A percentile compares a stretch with the other conserved stretches of the same genome.
These are phyloP conservation scores for Anagrus nilaparvatae DNA, from an alignment of 1,140 invertebrate genomes.

Conservation along the genomic window DNA sequence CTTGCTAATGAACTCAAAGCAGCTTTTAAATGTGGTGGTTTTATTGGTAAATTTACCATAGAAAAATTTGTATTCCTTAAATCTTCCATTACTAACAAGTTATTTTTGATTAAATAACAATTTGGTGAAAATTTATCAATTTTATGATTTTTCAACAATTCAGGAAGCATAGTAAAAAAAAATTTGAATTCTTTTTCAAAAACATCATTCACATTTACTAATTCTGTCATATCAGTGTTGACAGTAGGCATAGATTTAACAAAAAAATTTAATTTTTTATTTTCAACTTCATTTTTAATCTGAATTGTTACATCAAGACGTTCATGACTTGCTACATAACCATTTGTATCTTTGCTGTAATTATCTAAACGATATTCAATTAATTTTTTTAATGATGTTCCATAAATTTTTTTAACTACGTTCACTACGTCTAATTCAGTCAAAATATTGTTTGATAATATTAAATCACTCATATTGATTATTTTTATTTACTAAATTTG, in stretches of 20 bases:
- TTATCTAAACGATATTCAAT: too few species aligned
- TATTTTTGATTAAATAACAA: constrained; percentile 35
- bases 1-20: constrained; percentile 42
- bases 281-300: too few species aligned
- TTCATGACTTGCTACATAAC: too few species aligned
- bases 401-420: too few species aligned
- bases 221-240: constrained; percentile 31
- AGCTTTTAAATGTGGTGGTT: constrained; percentile 38
- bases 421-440: too few species aligned
- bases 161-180: constrained; percentile 37
- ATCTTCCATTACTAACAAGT: constrained; percentile 41
- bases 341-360: too few species aligned
- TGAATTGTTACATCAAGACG: too few species aligned
- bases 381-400: too few species aligned
- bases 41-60: constrained; percentile 30
- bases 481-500: too few species aligned
- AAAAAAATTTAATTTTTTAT: constrained; percentile 39
- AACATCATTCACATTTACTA: constrained; percentile 38
- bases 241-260: constrained; percentile 40
- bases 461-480: too few species aligned
- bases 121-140: constrained; percentile 30
- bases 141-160: constrained; percentile 24
- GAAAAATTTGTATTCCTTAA: constrained; percentile 32
- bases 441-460: too few species aligned
- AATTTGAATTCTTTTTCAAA: constrained; percentile 43